Conservation (phyloP, 2,888 invertebrate species). For the Drosophila subquinaria region DNA sequence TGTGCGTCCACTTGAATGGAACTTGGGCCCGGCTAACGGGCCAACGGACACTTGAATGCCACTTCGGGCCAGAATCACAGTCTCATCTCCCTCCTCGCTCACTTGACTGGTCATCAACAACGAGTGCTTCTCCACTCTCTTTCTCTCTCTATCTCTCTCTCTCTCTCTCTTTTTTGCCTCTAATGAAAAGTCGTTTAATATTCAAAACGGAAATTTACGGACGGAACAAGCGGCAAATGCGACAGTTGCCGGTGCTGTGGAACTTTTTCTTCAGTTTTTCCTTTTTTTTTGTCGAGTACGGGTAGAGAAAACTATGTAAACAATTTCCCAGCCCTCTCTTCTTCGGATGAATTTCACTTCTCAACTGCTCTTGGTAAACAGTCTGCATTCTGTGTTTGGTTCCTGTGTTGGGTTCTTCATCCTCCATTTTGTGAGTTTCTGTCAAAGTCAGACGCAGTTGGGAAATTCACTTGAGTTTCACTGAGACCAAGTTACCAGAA, state of each 20-base stretch:
- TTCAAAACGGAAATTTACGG: constrained; percentile 45
- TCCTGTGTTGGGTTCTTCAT: neutral
- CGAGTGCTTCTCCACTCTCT: constrained; percentile 7
- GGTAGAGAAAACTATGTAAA: constrained; percentile 15
- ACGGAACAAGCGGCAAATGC: constrained; percentile 35
- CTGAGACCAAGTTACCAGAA: constrained; percentile 2
- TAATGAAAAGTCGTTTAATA: constrained; percentile 52
- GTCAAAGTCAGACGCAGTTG: constrained; percentile 6
- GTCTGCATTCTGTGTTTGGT: neutral
- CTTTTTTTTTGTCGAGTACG: too few relatives aligned
- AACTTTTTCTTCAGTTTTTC: constrained; percentile 6
- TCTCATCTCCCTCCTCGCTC: constrained; percentile 17
- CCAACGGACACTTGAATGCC: constrained; percentile 52
- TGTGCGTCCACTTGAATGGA: constrained; percentile 46
- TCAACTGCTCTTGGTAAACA: neutral
- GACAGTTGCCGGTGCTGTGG: constrained; percentile 27
- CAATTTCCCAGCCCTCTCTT: constrained; percentile 1
- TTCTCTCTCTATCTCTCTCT: neutral
- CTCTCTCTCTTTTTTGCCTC: constrained; percentile 3
- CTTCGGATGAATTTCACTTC: neutral
- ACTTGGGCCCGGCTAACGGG: constrained; percentile 45
- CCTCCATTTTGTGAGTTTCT: constrained; percentile 3
- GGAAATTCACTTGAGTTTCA: constrained; percentile 5
- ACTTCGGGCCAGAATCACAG: constrained; percentile 50
- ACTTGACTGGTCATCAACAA: constrained; percentile 53